Evolutionary conservation across 1,140 invertebrate genomes (phyloP), one percentile per base, ranked within the genome.

Genomic region (Laodelphax striatellus): DNA sequence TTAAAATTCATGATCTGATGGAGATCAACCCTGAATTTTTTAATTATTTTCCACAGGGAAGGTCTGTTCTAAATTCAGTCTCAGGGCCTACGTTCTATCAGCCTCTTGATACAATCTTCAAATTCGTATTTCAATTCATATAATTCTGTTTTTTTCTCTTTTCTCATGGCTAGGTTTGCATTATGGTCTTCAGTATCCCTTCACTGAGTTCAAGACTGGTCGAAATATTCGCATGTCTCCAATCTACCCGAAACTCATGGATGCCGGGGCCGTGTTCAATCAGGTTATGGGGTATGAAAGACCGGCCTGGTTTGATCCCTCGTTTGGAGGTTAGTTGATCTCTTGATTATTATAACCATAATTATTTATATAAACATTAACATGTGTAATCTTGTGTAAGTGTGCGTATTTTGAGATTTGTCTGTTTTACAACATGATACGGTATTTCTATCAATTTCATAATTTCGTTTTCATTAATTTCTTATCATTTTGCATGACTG

Each of bases 261-360:
- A 91, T 70, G 88, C 87, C 38, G 96, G 96, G 0, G 97, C 93
- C n/a, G 86, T 96, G 11, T 99, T 98, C 77, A 92, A 92, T 9
- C 94, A 98, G 74, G 92, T 93, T 24, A 98, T 98, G 93, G 96
- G 95, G 1, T 99, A 98, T 72, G 97, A 99, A 73, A 77, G 96
- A 65, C 92, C 96, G 0, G 84, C 90, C 41, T 98, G 91, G 83
- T 99, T 97, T 75, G 83, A 90, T 63, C 70, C 73, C 24, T 44
- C 46, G 13, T 22, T 57, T 24, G 31, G 46, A 50, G 46, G 46
- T 50, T 11, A 50, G 46, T 9, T 10, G 16, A 46, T 5, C 43
- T 50, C 41, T 41, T 42, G 10, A 17, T 57, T 41, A 10, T 57
- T 38, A 22, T 57, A 22, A 9, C 21, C 6, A 28, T 31, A 19